Evolutionary conservation across 2,888 invertebrate genomes (phyloP), one percentile per base, ranked within the genome.

Genomic region (Eudemis profundana): DNA sequence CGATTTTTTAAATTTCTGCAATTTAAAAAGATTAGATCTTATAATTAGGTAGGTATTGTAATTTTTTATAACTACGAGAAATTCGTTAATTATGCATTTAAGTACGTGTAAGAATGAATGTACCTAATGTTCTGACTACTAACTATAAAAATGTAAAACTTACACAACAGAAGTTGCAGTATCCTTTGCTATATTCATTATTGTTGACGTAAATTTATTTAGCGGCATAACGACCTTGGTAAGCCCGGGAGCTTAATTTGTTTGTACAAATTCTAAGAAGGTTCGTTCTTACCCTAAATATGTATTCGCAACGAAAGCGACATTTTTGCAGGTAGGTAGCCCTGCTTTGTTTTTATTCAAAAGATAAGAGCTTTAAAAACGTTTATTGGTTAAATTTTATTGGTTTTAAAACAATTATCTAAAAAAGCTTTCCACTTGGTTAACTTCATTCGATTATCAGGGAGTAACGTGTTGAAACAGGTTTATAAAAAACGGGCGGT

Each of bases 401-500:
- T 27, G 23, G 40, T 12, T 54, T 42, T 54, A 10, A 42, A 54
- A 53, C n/a, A 53, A 53, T 53, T 42, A 42, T 54, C n/a, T 38
- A n/a, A 54, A 54, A 54, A 38, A 54, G 15, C 53, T 15, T 40
- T 42, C 19, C 15, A 17, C 38, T 21, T 15, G 63, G 70, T 70
- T 73, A 69, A 69, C 67, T 70, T 59, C 17, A 33, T 66, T 66
- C 68, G 67, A 61, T 68, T 61, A 68, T 69, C 72, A n/a, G 74
- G 73, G 60, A 23, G 12, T 74, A 72, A 67, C 65, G 67, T 68
- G 72, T 71, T 68, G 70, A 63, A 74, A 79, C 88, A 89, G 87
- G 89, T 89, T 77, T 1, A 72, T 84, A 88, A 90, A 89, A 90
- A 89, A 78, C 51, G 27, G 54, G 47, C 75, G 82, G 82, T 85